phyloP scores from a whole-genome alignment of 2,113 vertebrate genomes.

The Brevimyrus niger region DNA sequence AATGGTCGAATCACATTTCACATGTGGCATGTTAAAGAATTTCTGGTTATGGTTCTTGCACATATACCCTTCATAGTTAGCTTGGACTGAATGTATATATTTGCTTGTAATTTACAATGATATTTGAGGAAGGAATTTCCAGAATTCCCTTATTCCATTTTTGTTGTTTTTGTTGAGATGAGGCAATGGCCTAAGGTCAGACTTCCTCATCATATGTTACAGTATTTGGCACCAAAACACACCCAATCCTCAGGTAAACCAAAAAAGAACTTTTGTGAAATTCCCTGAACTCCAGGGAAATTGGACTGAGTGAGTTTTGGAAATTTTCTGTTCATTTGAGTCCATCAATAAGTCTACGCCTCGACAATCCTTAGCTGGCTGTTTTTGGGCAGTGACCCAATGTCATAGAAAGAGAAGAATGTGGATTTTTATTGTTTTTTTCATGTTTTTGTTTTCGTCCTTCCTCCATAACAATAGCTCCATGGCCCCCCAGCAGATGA shows the following conservation, averaged over 20 bases:
- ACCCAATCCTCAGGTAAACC: neutral
- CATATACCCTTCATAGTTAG: neutral
- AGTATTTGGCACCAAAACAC: neutral
- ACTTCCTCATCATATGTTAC: neutral
- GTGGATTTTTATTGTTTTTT: neutral
- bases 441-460: neutral
- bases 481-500: neutral
- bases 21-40: neutral
- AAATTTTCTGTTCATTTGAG: neutral
- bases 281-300: neutral
- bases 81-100: neutral
- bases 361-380: neutral
- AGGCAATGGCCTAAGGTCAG: neutral
- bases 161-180: neutral
- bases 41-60: neutral
- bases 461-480: neutral
- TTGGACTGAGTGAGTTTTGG: neutral
- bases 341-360: neutral
- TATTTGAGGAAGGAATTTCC: neutral
- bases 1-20: neutral
- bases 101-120: neutral
- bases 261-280: neutral
- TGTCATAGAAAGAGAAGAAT: neutral
- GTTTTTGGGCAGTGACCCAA: neutral
- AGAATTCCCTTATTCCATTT: neutral